These are phyloP conservation scores for Siniperca scherzeri DNA, from an alignment of 2,797 vertebrate genomes.

Conservation along the genomic window DNA sequence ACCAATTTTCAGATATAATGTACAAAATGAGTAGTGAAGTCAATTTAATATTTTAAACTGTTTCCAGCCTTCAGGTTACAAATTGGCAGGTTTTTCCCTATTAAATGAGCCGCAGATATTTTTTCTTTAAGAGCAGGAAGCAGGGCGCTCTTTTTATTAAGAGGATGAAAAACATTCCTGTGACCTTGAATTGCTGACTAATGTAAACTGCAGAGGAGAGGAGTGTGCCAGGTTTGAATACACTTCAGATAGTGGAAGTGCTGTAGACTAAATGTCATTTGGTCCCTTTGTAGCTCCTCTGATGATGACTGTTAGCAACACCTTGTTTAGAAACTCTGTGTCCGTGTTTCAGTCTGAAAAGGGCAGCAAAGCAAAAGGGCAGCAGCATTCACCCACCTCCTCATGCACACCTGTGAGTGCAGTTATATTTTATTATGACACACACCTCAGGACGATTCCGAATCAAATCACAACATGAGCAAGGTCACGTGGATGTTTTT, in stretches of 20 bases:
- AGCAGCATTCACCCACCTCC: conserved; percentile 11
- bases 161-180: neutral
- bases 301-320: neutral
- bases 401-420: neutral
- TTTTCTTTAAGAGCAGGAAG: neutral
- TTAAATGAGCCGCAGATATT: neutral
- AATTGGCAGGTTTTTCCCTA: neutral
- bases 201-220: neutral
- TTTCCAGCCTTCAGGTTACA: neutral
- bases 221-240: neutral
- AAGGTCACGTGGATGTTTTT: neutral
- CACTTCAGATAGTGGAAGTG: neutral
- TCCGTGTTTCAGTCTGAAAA: conserved; percentile 53
- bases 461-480: conserved; percentile 21
- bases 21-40: neutral
- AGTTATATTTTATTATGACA: neutral
- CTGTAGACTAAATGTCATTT: conserved; percentile 5
- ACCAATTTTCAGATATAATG: too few species aligned
- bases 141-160: neutral
- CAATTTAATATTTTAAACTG: too few species aligned
- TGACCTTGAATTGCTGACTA: conserved; percentile 4
- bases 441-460: neutral
- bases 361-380: conserved; percentile 56
- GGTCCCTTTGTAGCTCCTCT: neutral
- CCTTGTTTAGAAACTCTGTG: conserved; percentile 17